Evolutionary conservation across 2,113 vertebrate genomes (phyloP).

Genomic region (Pseudopipra pipra): DNA sequence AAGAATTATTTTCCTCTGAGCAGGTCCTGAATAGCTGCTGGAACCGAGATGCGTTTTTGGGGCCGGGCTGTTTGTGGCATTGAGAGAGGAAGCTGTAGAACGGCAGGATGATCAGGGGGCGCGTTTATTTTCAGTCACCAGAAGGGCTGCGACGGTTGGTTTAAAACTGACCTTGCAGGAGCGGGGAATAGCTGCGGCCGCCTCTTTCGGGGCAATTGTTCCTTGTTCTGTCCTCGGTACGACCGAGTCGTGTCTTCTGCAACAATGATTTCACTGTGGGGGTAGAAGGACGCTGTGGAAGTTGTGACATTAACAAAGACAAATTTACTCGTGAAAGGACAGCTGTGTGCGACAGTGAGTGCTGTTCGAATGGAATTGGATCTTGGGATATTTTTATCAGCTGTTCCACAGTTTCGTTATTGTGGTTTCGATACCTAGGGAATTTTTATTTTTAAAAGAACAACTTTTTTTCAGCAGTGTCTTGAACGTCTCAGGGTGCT

Average conservation of each 20-base stretch:
- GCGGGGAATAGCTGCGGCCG: slow-evolving; percentile 41
- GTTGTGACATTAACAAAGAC: slow-evolving; percentile 58
- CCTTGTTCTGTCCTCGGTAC: slow-evolving; percentile 48
- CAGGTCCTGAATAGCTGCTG: slow-evolving; percentile 49
- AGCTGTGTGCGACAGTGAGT: neutral
- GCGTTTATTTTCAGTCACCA: slow-evolving; percentile 39
- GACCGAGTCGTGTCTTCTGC: slow-evolving; percentile 36
- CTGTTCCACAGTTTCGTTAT: neutral
- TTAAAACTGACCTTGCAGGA: slow-evolving; percentile 73
- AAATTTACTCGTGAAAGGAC: slow-evolving; percentile 38
- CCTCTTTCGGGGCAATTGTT: slow-evolving; percentile 63
- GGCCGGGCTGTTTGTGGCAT: neutral
- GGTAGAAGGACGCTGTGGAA: slow-evolving; percentile 52
- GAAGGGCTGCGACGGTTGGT: slow-evolving; percentile 40
- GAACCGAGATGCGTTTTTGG: slow-evolving; percentile 21
- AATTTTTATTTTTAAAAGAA: neutral
- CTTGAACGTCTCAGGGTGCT: neutral
- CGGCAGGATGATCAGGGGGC: slow-evolving; percentile 55
- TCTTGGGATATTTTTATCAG: slow-evolving; percentile 15
- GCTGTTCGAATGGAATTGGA: neutral
- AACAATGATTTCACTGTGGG: slow-evolving; percentile 64
- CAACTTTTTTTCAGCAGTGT: neutral
- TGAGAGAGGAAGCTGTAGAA: slow-evolving; percentile 42
- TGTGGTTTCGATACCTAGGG: neutral
- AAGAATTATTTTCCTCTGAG: slow-evolving; percentile 51